Conservation (phyloP, 2,113 vertebrate species). For the Vulpes ferrilata region DNA sequence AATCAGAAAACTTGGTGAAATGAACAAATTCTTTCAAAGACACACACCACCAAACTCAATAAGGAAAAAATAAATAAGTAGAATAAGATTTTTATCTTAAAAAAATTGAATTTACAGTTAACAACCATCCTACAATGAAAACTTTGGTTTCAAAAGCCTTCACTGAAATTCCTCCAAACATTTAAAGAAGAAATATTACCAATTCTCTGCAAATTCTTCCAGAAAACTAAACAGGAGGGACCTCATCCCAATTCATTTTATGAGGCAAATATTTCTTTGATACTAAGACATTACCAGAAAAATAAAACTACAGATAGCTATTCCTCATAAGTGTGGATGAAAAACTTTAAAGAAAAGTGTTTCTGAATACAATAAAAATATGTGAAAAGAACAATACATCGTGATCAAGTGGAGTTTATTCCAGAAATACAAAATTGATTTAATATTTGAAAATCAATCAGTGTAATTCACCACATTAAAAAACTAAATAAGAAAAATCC, state of each 20-base stretch:
- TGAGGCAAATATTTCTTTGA: not conserved
- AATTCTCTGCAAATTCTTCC: not conserved
- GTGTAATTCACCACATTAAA: not conserved
- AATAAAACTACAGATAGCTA: not conserved
- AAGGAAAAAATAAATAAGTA: not conserved
- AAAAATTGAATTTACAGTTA: slow-evolving; percentile 22
- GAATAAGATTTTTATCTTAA: not conserved
- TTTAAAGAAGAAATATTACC: not conserved
- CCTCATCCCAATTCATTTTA: not conserved
- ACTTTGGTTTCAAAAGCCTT: not conserved
- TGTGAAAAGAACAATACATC: not conserved
- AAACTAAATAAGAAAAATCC: not conserved
- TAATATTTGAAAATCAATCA: not conserved
- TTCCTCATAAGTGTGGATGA: not conserved
- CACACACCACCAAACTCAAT: not conserved
- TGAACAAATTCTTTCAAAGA: not conserved
- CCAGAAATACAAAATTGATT: not conserved
- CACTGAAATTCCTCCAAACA: not conserved
- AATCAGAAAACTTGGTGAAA: not conserved
- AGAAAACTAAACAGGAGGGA: not conserved
- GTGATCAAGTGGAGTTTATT: not conserved
- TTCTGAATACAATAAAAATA: not conserved
- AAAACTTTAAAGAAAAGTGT: not conserved
- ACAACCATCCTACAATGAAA: not conserved
- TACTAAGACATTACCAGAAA: not conserved